Evolutionary conservation across 2,797 vertebrate species (phyloP), one percentile per base, ranked within the genome.

Genomic region (Syngnathus acus): DNA sequence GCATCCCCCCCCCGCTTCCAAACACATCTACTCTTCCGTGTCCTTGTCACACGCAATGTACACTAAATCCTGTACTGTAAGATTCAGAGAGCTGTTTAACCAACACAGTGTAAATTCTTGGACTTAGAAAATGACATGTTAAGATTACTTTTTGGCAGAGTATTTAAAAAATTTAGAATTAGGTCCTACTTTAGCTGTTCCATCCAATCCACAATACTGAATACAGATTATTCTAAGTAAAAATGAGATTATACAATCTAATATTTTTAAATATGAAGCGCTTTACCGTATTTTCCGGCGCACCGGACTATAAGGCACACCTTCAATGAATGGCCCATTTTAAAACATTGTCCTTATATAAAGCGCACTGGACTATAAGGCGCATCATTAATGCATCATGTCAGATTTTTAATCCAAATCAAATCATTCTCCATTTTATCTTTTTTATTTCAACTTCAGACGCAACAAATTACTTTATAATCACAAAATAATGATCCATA

Each of bases 1-100:
- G 83, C 74, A 77, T 72, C 65, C 65, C 68, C 73, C 64, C 65
- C 67, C 65, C 68, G 9, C 37, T 59, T 37, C 68, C 70, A 68
- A 70, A 69, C 67, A 67, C 64, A 39, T 50, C 48, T 21, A 19
- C 19, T 40, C 50, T 64, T 42, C 73, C 69, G 66, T 66, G 68
- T 69, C 67, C 58, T 55, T 59, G 73, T 62, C 74, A 72, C 64
- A 43, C 42, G 6, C 21, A 61, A 19, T 14, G 16, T 21, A 61
- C 39, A 23, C 9, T 13, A 43, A 21, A 23, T 42, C 23, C 4
- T 6, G 47, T 16, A 17, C 47, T 58, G 9, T 42, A 13, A 43
- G 40, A 40, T 42, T 9, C 39, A 21, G n/a, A 21, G 5, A 42
- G 39, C 55, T 60, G 58, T 17, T 60, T n/a, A 58, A 9, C 55